Conservation (phyloP, 1,140 invertebrate genomes). For the Maniola jurtina region DNA sequence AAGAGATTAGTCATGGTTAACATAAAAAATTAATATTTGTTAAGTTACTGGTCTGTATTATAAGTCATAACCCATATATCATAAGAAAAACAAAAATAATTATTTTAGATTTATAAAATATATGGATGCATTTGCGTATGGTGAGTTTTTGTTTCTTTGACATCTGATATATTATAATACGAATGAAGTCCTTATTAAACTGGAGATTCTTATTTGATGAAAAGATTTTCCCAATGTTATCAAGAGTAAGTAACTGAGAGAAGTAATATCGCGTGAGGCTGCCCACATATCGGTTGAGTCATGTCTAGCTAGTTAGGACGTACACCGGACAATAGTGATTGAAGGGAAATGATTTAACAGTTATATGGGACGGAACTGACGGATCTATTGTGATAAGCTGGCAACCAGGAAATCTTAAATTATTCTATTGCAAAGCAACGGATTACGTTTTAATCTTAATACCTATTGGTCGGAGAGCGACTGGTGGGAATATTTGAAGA, state of each 20-base stretch:
- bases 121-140: too few species aligned
- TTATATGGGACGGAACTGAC: conserved; percentile 53
- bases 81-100: too few species aligned
- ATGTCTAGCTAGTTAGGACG: conserved; percentile 42
- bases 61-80: too few species aligned
- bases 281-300: conserved; percentile 52
- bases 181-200: too few species aligned
- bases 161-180: too few species aligned
- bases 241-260: neutral
- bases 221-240: too few species aligned
- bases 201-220: too few species aligned
- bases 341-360: conserved; percentile 56
- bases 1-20: too few species aligned
- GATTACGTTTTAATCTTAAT: conserved; percentile 47
- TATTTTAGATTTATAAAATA: too few species aligned
- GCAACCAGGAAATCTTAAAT: conserved; percentile 58
- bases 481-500: neutral
- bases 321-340: conserved; percentile 46
- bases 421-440: conserved; percentile 60
- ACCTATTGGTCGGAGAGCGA: conserved; percentile 1
- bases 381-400: conserved; percentile 57
- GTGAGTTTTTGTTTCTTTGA: too few species aligned
- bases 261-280: conserved; percentile 20
- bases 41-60: too few species aligned
- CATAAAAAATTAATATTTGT: too few species aligned